Evolutionary conservation across 2,113 vertebrate genomes (phyloP).

Genomic region (Calyptommatus sinebrachiatus): DNA sequence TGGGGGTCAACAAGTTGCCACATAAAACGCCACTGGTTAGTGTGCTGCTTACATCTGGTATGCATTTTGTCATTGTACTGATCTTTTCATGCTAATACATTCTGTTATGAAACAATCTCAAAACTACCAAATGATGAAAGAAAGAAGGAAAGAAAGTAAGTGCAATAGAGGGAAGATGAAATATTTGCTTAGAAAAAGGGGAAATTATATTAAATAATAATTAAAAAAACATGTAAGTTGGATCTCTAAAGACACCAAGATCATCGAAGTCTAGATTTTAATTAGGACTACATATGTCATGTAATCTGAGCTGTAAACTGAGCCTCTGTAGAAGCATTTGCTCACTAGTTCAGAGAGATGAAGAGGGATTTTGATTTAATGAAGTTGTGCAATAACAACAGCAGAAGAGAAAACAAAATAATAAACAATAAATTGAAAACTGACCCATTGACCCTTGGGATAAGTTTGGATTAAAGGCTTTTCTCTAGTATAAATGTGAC

Average conservation of each 20-base stretch:
- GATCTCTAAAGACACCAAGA: neutral
- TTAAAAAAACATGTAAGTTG: neutral
- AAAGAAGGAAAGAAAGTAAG: neutral
- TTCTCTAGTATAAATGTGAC: neutral
- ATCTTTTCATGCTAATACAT: neutral
- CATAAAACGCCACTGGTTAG: no score
- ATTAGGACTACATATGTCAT: neutral
- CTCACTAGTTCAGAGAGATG: neutral
- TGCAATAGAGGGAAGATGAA: neutral
- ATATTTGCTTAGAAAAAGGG: neutral
- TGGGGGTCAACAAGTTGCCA: no score
- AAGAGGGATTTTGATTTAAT: neutral
- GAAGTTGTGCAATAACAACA: neutral
- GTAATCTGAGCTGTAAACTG: neutral
- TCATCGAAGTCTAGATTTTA: neutral
- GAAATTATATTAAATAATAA: neutral
- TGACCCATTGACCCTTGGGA: neutral
- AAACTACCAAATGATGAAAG: neutral
- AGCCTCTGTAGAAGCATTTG: neutral
- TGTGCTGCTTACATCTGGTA: no score
- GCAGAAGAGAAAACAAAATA: no score
- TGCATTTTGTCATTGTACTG: neutral
- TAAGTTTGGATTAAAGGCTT: neutral
- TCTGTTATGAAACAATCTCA: neutral
- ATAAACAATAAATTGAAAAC: neutral